Conservation (phyloP, 2,797 vertebrate genomes). For the Cygnus olor region DNA sequence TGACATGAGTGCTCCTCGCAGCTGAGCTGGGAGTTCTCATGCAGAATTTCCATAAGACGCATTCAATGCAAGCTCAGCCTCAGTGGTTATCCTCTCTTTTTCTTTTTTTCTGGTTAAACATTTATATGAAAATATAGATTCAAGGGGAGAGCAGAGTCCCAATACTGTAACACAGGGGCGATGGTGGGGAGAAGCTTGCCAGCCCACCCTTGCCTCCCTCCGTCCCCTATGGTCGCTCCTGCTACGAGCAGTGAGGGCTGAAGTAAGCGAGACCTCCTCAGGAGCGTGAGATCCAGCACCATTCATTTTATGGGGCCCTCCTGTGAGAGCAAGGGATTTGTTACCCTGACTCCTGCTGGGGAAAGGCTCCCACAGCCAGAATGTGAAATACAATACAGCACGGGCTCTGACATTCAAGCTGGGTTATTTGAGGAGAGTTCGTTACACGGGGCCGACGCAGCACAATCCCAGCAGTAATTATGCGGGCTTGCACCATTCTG, state of each 20-base stretch:
- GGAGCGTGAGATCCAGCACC: conserved; percentile 66
- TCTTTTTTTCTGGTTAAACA: background rate
- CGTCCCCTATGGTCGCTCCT: background rate
- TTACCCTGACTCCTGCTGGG: conserved; percentile 69
- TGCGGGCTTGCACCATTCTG: conserved; percentile 3
- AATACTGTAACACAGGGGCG: background rate
- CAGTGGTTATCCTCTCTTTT: background rate
- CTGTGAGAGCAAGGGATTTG: conserved; percentile 64
- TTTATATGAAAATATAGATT: background rate
- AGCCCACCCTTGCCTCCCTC: conserved; percentile 34
- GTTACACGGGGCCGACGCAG: conserved; percentile 3
- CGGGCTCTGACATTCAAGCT: conserved; percentile 62
- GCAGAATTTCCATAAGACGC: background rate
- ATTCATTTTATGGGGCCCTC: conserved; percentile 71
- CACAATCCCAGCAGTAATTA: conserved; percentile 48
- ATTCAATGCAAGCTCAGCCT: background rate
- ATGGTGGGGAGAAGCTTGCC: background rate
- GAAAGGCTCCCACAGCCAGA: conserved; percentile 61
- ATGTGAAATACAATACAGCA: conserved; percentile 64
- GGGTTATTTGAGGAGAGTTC: conserved; percentile 67
- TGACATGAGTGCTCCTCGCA: background rate
- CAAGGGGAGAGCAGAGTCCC: background rate
- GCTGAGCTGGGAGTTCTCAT: background rate
- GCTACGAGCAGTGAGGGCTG: background rate
- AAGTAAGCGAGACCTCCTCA: conserved; percentile 63